Evolutionary conservation across 2,888 invertebrate genomes (phyloP).

Genomic region (Machimus atricapillus): DNA sequence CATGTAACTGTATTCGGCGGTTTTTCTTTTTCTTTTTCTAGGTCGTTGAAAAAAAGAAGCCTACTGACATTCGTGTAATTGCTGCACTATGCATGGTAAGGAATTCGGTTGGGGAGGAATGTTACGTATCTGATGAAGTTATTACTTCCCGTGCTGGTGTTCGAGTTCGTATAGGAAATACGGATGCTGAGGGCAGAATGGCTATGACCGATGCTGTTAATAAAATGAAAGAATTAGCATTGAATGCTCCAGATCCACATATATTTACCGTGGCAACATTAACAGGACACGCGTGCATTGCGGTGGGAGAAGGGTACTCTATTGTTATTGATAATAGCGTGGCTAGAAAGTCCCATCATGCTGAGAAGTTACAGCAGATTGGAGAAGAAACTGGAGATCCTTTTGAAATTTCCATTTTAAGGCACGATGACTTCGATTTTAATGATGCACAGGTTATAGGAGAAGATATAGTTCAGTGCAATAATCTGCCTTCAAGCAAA

Average conservation of each 20-base stretch:
- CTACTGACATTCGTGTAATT: slow-evolving; percentile 78
- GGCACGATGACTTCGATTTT: slow-evolving; percentile 75
- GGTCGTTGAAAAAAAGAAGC: slow-evolving; percentile 64
- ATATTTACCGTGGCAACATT: slow-evolving; percentile 90
- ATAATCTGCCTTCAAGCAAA: slow-evolving; percentile 71
- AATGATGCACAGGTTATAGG: slow-evolving; percentile 76
- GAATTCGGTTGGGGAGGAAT: slow-evolving; percentile 88
- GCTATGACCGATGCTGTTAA: slow-evolving; percentile 90
- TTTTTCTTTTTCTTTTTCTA: slow-evolving; percentile 66
- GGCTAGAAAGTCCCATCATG: slow-evolving; percentile 66
- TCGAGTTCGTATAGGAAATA: slow-evolving; percentile 89
- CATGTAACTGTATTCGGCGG: slow-evolving; percentile 52
- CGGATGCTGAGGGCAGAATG: slow-evolving; percentile 95
- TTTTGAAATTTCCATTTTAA: slow-evolving; percentile 79
- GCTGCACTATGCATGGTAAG: slow-evolving; percentile 86
- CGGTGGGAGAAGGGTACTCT: slow-evolving; percentile 75
- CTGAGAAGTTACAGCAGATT: slow-evolving; percentile 57
- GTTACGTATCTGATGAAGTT: slow-evolving; percentile 91
- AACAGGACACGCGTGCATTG: slow-evolving; percentile 81
- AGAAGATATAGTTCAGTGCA: slow-evolving; percentile 84
- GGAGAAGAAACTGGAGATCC: slow-evolving; percentile 68
- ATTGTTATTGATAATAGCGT: slow-evolving; percentile 82
- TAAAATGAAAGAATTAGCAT: slow-evolving; percentile 72
- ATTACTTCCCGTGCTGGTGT: slow-evolving; percentile 82
- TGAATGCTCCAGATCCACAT: slow-evolving; percentile 76